A percentile compares a stretch with the other conserved stretches of the same genome.
Evolutionary conservation across 2,113 vertebrate genomes (phyloP).

Genomic region (Larimichthys polyactis): DNA sequence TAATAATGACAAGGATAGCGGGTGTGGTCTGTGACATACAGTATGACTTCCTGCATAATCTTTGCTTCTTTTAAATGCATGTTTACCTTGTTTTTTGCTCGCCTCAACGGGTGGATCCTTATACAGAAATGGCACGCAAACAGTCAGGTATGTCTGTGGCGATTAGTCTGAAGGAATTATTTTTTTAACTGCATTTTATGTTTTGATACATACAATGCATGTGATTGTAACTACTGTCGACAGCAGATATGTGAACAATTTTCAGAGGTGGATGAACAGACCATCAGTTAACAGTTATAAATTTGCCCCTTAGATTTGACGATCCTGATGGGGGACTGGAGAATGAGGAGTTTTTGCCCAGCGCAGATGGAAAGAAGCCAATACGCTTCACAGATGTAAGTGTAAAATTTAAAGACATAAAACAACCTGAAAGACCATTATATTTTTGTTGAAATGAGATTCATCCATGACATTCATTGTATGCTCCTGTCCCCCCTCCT

Average conservation of each 20-base stretch:
- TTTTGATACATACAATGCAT: not conserved
- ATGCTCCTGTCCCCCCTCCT: conserved; percentile 22
- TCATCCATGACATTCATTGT: not conserved
- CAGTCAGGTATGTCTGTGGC: conserved; percentile 78
- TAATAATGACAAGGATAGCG: not conserved
- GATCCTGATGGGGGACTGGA: conserved; percentile 84
- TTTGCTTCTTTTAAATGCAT: conserved; percentile 76
- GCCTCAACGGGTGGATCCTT: conserved; percentile 67
- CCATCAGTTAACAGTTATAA: not conserved
- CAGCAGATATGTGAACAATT: conserved; percentile 5
- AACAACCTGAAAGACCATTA: not conserved
- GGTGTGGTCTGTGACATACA: conserved; percentile 29
- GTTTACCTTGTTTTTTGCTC: conserved; percentile 76
- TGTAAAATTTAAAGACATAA: not conserved
- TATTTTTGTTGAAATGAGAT: not conserved
- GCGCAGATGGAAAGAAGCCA: conserved; percentile 86
- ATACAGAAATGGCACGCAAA: conserved; percentile 80
- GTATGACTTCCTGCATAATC: conserved; percentile 45
- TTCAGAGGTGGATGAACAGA: not conserved
- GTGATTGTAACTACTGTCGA: not conserved
- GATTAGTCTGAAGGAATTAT: not conserved
- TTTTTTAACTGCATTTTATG: conserved; percentile 16
- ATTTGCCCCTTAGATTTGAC: conserved; percentile 84
- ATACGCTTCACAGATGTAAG: conserved; percentile 93
- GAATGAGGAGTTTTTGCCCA: conserved; percentile 91